These are phyloP conservation scores for Garrulus glandarius DNA, from an alignment of 2,797 vertebrate species.

Conservation along the genomic window DNA sequence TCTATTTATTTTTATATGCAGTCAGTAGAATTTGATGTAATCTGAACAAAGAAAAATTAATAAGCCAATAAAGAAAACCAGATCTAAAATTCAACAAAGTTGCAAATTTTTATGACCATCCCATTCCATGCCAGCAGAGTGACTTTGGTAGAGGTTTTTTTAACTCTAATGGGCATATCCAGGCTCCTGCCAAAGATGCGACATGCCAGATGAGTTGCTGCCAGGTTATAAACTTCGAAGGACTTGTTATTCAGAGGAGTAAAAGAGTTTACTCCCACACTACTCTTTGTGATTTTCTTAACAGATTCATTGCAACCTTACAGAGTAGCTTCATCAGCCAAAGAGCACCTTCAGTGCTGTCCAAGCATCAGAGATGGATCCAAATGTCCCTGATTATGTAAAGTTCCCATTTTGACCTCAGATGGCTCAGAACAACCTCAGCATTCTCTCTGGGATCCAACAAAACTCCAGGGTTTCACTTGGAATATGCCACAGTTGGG, in stretches of 20 bases:
- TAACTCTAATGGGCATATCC: background rate
- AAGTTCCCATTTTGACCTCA: background rate
- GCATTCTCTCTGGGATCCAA: background rate
- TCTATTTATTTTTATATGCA: background rate
- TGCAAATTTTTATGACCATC: background rate
- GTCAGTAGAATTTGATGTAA: background rate
- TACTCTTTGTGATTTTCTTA: conserved; percentile 15
- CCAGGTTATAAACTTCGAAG: conserved; percentile 18
- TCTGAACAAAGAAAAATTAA: background rate
- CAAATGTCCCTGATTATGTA: background rate
- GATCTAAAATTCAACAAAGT: background rate
- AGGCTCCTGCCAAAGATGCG: background rate
- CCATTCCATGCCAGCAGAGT: background rate
- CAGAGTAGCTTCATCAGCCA: background rate
- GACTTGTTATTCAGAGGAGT: background rate
- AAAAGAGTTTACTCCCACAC: background rate
- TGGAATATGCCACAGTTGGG: background rate
- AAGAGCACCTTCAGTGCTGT: background rate
- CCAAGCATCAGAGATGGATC: background rate
- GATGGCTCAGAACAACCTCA: background rate
- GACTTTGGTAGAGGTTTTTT: background rate
- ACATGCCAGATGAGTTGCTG: background rate
- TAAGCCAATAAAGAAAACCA: background rate
- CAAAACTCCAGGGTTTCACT: background rate
- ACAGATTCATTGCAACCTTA: background rate